A percentile compares a stretch with the other conserved stretches of the same genome.
Evolutionary conservation across 2,113 vertebrate genomes (phyloP).

Genomic region (Tragelaphus strepsiceros): DNA sequence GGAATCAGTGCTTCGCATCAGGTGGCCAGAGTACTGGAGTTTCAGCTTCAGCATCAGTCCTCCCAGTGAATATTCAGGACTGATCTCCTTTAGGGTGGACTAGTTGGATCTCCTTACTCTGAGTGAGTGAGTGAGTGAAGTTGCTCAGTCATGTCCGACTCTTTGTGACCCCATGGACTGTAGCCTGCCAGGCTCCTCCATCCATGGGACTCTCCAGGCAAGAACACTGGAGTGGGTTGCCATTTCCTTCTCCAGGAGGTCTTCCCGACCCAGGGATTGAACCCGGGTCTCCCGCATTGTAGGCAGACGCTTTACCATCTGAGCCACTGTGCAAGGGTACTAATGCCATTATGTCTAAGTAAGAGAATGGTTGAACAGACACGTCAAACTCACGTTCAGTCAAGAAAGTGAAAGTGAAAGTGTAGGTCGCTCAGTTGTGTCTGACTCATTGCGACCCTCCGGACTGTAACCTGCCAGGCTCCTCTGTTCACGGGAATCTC

Average conservation of each 20-base stretch:
- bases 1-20: neutral
- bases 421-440: neutral
- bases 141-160: too few species aligned
- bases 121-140: too few species aligned
- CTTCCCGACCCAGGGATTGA: too few species aligned
- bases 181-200: too few species aligned
- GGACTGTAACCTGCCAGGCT: neutral
- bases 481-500: neutral
- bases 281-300: too few species aligned
- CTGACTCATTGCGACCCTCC: neutral
- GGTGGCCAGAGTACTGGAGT: neutral
- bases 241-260: too few species aligned
- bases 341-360: neutral
- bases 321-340: neutral
- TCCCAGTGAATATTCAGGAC: neutral
- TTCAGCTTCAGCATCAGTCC: neutral
- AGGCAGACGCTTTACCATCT: too few species aligned
- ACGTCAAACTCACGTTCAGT: neutral
- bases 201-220: too few species aligned
- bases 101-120: neutral
- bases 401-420: neutral
- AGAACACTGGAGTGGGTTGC: too few species aligned
- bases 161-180: too few species aligned
- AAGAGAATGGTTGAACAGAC: neutral
- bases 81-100: neutral